Evolutionary conservation across 2,797 vertebrate genomes (phyloP), one percentile per base, ranked within the genome.

Genomic region (Gallirallus australis): DNA sequence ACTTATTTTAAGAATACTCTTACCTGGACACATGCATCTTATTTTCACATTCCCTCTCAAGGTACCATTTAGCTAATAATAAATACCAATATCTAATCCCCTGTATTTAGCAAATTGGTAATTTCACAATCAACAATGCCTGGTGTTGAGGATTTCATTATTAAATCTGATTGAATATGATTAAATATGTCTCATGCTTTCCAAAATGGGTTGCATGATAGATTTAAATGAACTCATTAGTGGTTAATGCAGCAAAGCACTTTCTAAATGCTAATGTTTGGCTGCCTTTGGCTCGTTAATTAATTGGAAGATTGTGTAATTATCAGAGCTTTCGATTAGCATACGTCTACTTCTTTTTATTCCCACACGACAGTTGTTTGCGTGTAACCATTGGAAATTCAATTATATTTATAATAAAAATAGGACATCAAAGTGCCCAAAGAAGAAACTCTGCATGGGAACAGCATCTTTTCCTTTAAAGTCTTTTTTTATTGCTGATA

Each of bases 161-260:
- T 97, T 97, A 97, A 97, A 97, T 97, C 95, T 98, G 97, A 98
- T 97, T 98, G 97, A 98, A 97, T 98, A 97, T 97, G 97, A 98
- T 98, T 98, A 98, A 98, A 97, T 98, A 97, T 70, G 92, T 97
- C 86, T 97, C 96, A 90, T 77, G 96, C 97, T 97, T 98, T 98
- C 95, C 94, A 96, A 96, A 98, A 97, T 7, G 77, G 66, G 87
- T 91, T 97, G 96, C 93, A 82, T 68, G 94, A 96, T 97, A 96
- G 97, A 97, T 98, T 97, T 98, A 98, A 97, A 98, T 97, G 97
- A 98, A 98, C 97, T 98, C 98, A 98, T 98, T 98, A 98, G 98
- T 60, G 91, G 90, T 96, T 98, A 98, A 98, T 97, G 97, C 97
- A 96, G 97, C 95, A 97, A 96, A 98, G 97, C 96, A 45, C 96